Conservation (phyloP, 2,888 invertebrate genomes). For the Tachystola acroxantha region DNA sequence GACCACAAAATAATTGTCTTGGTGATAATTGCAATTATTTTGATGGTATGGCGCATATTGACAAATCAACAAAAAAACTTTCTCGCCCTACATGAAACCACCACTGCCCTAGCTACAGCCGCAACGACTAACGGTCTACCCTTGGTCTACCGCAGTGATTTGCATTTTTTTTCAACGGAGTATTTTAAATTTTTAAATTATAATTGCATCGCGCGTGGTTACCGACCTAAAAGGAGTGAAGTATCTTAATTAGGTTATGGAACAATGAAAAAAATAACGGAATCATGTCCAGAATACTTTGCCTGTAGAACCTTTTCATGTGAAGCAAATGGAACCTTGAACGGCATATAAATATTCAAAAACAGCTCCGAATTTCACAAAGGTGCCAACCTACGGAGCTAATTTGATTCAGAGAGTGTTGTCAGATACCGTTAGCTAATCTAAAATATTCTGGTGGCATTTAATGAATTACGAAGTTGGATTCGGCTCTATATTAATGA, state of each 20-base stretch:
- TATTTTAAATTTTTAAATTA: no score
- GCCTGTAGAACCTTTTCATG: conserved; percentile 3
- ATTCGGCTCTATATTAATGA: not conserved
- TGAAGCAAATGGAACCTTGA: conserved; percentile 45
- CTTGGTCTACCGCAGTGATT: no score
- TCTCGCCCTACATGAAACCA: no score
- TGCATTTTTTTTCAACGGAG: no score
- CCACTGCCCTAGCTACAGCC: no score
- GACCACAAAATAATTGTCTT: no score
- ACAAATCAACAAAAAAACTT: no score
- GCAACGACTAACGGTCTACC: no score
- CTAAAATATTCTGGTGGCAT: conserved; percentile 53
- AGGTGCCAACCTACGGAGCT: conserved; percentile 26
- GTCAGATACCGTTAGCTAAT: conserved; percentile 54
- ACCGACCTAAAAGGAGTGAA: no score
- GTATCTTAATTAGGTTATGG: not conserved
- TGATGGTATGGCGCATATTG: no score
- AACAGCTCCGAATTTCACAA: conserved; percentile 51
- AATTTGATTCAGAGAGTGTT: conserved; percentile 51
- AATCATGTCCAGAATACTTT: not conserved
- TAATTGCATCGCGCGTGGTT: no score
- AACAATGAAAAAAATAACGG: conserved; percentile 1
- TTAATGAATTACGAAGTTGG: conserved; percentile 47
- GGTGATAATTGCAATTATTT: no score
- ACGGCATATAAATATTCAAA: conserved; percentile 57